Evolutionary conservation across 2,888 invertebrate species (phyloP), one percentile per base, ranked within the genome.

Genomic region (Alentia gelatinosa): DNA sequence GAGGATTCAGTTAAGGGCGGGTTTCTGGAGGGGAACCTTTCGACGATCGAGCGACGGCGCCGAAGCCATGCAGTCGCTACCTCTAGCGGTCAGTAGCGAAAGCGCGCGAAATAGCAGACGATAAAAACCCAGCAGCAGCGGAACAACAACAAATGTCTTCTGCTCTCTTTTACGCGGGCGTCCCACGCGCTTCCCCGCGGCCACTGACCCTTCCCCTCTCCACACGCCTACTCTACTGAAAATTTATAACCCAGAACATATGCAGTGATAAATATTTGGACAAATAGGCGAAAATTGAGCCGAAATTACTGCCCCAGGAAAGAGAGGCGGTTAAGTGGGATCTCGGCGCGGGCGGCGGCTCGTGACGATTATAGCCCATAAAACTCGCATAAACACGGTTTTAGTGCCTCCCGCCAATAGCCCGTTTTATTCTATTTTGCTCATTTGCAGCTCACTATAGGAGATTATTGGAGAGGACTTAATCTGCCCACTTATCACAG

Each of bases 321-420:
- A 19, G 79, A 75, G 5, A 7, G 9, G 4, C 5, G 9, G 75
- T n/a, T 35, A 79, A 35, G 79, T 37, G 35, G 35, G 19, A 39
- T 35, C 79, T 4, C 74, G 74, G 74, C 74, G 30, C 56, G 74
- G 74, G 35, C 35, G 37, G 19, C 15, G 3, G 37, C 86, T 19
- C 86, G 47, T 86, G 42, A 86, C 47, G 47, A 86, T 86, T 86
- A 86, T 47, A 26, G 86, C 86, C 86, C 86, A 86, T 86, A 86
- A 86, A 47, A 50, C 50, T 42, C 86, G 33, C 86, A 86, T 86
- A 86, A 86, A 86, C 47, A 33, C 33, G 86, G 26, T 35, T 84
- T 50, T 86, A 47, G 47, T 86, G 47, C 47, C 86, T 47, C 42
- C 0, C 47, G 79, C 79, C 79, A 86, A 50, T 86, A 30, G 86